A percentile compares a stretch with the other conserved stretches of the same genome.
phyloP scores from a whole-genome alignment of 2,888 invertebrate genomes.

The Ochlodes sylvanus region DNA sequence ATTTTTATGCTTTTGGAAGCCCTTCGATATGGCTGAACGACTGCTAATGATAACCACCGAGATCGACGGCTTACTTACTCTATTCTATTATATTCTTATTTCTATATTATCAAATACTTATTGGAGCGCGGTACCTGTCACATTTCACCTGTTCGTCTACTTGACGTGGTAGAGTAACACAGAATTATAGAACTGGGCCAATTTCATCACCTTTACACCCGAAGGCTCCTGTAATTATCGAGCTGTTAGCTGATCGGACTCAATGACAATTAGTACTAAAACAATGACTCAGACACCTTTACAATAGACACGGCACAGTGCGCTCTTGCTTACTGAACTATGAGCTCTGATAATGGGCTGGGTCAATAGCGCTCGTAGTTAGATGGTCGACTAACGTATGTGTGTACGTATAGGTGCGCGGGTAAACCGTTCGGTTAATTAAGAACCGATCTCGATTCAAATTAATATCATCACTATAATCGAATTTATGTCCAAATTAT shows the following conservation, averaged over 20 bases:
- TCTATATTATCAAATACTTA: too few relatives aligned
- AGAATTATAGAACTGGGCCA: neutral
- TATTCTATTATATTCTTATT: too few relatives aligned
- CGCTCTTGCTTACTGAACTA: conserved; percentile 14
- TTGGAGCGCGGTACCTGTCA: too few relatives aligned
- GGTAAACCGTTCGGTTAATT: conserved; percentile 3
- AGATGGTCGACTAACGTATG: neutral
- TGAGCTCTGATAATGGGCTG: conserved; percentile 23
- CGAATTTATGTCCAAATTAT: too few relatives aligned
- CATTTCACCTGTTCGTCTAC: too few relatives aligned
- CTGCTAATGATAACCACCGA: too few relatives aligned
- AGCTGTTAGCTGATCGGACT: conserved; percentile 46
- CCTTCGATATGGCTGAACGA: too few relatives aligned
- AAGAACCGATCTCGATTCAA: neutral
- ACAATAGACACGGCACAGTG: conserved; percentile 5
- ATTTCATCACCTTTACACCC: conserved; percentile 4
- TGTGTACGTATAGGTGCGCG: neutral
- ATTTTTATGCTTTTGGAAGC: too few relatives aligned
- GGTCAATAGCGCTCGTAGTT: conserved; percentile 24
- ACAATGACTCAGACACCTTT: conserved; percentile 41
- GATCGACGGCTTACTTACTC: too few relatives aligned
- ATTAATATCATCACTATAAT: neutral
- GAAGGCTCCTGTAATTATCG: conserved; percentile 49
- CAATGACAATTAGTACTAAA: conserved; percentile 48
- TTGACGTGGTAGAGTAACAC: neutral